These are phyloP conservation scores for Psephotus haematonotus DNA, from an alignment of 2,113 vertebrate genomes.

Conservation along the genomic window DNA sequence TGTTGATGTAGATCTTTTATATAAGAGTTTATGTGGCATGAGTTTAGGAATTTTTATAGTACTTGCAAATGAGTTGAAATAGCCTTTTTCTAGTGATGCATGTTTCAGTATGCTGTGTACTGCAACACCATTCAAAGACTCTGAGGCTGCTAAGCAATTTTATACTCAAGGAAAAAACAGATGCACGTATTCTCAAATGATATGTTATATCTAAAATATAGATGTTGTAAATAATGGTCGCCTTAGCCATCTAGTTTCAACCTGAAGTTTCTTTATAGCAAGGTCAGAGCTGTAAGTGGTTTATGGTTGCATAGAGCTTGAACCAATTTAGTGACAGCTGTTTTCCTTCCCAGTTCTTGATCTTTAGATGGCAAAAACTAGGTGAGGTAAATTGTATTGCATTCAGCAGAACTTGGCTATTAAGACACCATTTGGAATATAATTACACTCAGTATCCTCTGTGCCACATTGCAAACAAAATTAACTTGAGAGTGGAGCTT, in stretches of 20 bases:
- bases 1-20: rapidly evolving
- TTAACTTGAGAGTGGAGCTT: background rate
- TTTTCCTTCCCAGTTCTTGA: background rate
- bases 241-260: background rate
- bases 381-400: background rate
- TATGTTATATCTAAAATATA: background rate
- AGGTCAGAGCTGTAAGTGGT: background rate
- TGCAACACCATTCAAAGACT: background rate
- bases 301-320: background rate
- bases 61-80: background rate
- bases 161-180: background rate
- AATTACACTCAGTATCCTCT: background rate
- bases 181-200: background rate
- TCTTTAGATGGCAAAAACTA: background rate
- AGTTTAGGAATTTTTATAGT: background rate
- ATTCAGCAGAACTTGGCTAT: background rate
- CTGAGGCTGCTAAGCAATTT: background rate
- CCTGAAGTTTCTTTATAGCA: background rate
- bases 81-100: background rate
- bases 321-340: background rate
- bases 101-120: background rate
- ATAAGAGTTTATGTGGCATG: background rate
- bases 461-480: background rate
- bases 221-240: background rate
- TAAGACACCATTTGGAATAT: background rate